phyloP scores from a whole-genome alignment of 2,797 vertebrate species.

The Sarcoramphus papa region DNA sequence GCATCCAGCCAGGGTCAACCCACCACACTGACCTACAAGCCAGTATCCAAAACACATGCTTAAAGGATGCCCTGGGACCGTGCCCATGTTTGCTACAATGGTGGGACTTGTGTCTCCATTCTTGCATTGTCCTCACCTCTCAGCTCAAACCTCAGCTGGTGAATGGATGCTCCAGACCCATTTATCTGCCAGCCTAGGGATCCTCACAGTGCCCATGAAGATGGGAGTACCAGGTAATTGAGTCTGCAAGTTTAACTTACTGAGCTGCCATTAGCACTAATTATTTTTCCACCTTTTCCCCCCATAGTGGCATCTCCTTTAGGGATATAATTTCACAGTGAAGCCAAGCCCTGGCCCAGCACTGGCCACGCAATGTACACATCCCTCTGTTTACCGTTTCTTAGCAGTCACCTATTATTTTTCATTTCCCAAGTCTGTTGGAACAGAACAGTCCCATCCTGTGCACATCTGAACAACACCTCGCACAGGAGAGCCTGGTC shows the following conservation, averaged over 20 bases:
- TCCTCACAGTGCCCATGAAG: neutral
- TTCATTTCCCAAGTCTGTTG: neutral
- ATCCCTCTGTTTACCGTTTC: neutral
- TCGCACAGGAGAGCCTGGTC: neutral
- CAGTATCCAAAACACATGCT: neutral
- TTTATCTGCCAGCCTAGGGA: neutral
- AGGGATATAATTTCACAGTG: neutral
- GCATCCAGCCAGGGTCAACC: neutral
- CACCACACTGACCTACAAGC: neutral
- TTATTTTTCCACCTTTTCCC: neutral
- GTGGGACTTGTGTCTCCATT: neutral
- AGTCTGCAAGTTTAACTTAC: neutral
- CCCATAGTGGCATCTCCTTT: neutral
- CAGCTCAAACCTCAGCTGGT: neutral
- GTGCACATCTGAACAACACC: rapidly evolving
- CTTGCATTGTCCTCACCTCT: neutral
- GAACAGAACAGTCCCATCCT: neutral
- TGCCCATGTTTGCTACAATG: neutral
- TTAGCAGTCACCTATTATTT: neutral
- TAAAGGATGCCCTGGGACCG: neutral
- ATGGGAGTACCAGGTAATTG: neutral
- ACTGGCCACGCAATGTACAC: neutral
- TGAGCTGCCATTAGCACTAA: neutral
- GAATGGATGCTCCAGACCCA: neutral
- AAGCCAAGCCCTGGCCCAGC: neutral